phyloP scores from a whole-genome alignment of 1,140 invertebrate species.

The Papilio aristodemus region DNA sequence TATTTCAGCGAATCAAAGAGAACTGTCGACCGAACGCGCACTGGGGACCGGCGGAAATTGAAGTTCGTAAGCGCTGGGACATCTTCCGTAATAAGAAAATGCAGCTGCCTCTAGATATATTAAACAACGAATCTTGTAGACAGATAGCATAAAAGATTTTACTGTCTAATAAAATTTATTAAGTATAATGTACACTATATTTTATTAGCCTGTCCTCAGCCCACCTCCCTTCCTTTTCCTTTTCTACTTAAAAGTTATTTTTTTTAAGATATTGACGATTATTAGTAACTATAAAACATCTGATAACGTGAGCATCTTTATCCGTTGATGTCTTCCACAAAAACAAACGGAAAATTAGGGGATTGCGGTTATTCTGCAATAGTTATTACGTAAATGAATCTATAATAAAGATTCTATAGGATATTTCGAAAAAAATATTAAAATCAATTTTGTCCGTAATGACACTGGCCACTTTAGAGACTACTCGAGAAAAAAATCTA shows the following conservation, averaged over 20 bases:
- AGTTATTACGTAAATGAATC: no score
- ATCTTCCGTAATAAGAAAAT: conserved; percentile 29
- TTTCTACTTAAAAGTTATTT: no score
- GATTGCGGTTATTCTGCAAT: no score
- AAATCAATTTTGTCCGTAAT: not conserved
- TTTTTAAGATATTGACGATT: no score
- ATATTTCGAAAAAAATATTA: no score
- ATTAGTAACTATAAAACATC: no score
- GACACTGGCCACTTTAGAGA: not conserved
- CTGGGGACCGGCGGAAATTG: conserved; percentile 63
- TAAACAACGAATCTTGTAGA: conserved; percentile 1
- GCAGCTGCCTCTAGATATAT: not conserved
- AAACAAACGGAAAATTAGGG: no score
- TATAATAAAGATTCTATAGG: no score
- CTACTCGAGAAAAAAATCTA: not conserved
- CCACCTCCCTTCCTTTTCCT: not conserved
- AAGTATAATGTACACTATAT: not conserved
- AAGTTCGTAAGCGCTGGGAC: conserved; percentile 54
- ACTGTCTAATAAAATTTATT: not conserved
- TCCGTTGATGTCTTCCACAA: no score
- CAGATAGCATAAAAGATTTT: not conserved
- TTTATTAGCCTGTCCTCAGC: not conserved
- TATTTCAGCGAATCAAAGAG: conserved; percentile 55
- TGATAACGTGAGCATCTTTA: no score
- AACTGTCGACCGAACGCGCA: conserved; percentile 51